phyloP scores from a whole-genome alignment of 2,797 vertebrate genomes.

The Acanthis flammea region DNA sequence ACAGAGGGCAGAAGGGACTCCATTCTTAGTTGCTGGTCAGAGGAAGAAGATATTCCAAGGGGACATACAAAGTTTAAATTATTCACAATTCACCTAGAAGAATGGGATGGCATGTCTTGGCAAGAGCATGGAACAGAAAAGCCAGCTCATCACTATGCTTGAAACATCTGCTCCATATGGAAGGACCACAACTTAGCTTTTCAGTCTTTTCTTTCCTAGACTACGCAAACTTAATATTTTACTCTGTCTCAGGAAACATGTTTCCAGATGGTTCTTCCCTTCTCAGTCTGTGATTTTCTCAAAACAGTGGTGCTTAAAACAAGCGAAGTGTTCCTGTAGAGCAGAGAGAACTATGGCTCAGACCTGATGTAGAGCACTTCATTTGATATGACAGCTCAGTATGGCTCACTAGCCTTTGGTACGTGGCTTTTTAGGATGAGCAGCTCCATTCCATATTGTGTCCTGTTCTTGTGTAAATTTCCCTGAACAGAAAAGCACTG shows the following conservation, averaged over 20 bases:
- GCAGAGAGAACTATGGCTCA: not conserved
- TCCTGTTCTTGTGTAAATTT: not conserved
- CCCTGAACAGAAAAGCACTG: not conserved
- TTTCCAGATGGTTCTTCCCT: not conserved
- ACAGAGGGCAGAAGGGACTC: not conserved
- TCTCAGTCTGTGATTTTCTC: not conserved
- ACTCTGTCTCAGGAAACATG: not conserved
- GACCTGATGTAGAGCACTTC: not conserved
- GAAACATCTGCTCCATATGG: not conserved
- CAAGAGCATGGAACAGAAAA: not conserved
- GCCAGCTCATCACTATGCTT: not conserved
- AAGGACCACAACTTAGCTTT: not conserved
- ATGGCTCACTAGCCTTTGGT: rapidly evolving
- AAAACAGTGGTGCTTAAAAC: not conserved
- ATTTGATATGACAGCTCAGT: rapidly evolving
- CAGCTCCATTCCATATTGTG: not conserved
- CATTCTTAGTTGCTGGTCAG: not conserved
- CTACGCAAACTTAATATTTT: not conserved
- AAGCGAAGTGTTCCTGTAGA: not conserved
- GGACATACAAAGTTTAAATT: not conserved
- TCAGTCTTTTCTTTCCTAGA: not conserved
- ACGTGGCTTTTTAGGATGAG: not conserved
- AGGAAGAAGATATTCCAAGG: not conserved
- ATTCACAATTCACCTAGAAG: not conserved
- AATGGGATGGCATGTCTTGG: not conserved